phyloP scores from a whole-genome alignment of 2,888 invertebrate genomes.

The Gerris lacustris region DNA sequence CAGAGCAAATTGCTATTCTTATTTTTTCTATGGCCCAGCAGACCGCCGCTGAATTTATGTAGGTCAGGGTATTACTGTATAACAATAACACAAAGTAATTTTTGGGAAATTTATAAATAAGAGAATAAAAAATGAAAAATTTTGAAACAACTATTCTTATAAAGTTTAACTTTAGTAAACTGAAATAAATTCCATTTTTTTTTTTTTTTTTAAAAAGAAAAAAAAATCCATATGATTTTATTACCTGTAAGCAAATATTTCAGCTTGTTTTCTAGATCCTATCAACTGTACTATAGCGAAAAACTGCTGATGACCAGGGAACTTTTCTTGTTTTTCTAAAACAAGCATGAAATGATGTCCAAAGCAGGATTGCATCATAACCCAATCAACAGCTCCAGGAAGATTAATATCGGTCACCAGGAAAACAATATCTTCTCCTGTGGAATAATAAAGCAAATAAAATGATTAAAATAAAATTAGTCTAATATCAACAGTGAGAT shows the following conservation, averaged over 20 bases:
- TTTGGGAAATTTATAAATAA: too few relatives aligned
- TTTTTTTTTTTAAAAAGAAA: too few relatives aligned
- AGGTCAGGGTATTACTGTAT: too few relatives aligned
- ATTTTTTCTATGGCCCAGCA: too few relatives aligned
- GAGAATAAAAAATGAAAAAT: too few relatives aligned
- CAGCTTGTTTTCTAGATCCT: conserved; percentile 96
- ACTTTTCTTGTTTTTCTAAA: conserved; percentile 95
- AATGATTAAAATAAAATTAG: background rate
- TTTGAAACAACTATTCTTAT: too few relatives aligned
- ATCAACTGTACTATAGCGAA: conserved; percentile 98
- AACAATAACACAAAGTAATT: too few relatives aligned
- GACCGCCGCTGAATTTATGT: too few relatives aligned
- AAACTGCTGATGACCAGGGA: conserved; percentile 90
- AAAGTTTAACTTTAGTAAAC: too few relatives aligned
- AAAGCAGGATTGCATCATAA: conserved; percentile 99
- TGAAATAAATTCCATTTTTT: too few relatives aligned
- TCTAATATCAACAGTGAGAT: background rate
- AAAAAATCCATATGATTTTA: too few relatives aligned
- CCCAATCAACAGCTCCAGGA: conserved; percentile 98
- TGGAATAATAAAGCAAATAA: conserved; percentile 17
- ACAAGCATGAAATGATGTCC: conserved; percentile 99
- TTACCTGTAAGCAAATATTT: conserved; percentile 91
- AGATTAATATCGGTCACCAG: conserved; percentile 98
- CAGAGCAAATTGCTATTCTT: too few relatives aligned
- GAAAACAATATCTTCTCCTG: conserved; percentile 96